Conservation (phyloP, 2,888 invertebrate species). For the Achlya flavicornis region DNA sequence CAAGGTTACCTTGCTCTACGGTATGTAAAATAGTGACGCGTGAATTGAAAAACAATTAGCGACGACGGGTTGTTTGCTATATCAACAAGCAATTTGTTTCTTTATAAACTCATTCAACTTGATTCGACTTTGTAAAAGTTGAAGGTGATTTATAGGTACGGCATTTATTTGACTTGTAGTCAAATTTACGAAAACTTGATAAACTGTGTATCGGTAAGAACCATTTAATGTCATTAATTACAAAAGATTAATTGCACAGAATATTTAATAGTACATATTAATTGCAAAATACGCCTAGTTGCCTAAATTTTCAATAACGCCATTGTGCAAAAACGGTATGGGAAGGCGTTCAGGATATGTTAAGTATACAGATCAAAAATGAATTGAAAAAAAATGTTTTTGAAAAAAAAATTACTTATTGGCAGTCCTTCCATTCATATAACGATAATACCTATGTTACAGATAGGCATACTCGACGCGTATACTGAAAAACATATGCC, state of each 20-base stretch:
- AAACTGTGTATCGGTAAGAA: too few relatives aligned
- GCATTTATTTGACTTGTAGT: not conserved
- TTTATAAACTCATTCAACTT: not conserved
- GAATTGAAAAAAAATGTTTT: not conserved
- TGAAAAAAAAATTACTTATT: not conserved
- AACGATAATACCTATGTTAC: too few relatives aligned
- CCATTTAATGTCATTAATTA: too few relatives aligned
- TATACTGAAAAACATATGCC: too few relatives aligned
- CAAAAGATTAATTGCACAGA: too few relatives aligned
- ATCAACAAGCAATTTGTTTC: not conserved
- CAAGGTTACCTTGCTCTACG: conserved; percentile 31
- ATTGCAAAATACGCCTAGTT: not conserved
- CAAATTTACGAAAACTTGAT: too few relatives aligned
- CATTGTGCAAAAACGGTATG: not conserved
- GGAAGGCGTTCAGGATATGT: not conserved
- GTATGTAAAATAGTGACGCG: conserved; percentile 14
- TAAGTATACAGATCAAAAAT: not conserved
- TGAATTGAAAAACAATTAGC: conserved; percentile 21
- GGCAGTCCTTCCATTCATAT: not conserved
- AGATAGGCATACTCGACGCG: too few relatives aligned
- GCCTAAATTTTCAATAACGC: not conserved
- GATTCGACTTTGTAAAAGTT: not conserved
- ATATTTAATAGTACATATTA: too few relatives aligned
- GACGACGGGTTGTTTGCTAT: not conserved
- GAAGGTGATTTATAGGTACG: not conserved